Evolutionary conservation across 37 sponge, comb jelly and placozoan genomes (phyloP).

Genomic region (Eunapius fragilis): DNA sequence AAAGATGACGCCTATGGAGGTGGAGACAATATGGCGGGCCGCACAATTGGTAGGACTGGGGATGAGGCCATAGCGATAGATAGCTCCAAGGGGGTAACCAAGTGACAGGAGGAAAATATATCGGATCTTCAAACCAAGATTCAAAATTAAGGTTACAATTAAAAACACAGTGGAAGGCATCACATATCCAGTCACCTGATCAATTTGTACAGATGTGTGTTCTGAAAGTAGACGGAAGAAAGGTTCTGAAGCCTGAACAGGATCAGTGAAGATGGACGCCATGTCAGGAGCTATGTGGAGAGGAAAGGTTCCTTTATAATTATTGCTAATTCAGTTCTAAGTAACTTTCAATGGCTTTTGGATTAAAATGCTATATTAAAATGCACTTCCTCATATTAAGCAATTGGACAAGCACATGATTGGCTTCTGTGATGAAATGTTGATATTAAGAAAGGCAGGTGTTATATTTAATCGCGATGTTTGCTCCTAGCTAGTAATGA

Average conservation of each 20-base stretch:
- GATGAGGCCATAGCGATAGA: conserved; percentile 39
- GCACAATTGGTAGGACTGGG: conserved; percentile 17
- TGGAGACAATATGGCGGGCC: conserved; percentile 33
- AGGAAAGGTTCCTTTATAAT: too few species aligned
- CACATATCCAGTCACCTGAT: not conserved
- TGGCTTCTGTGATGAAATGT: too few species aligned
- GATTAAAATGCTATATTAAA: too few species aligned
- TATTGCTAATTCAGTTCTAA: too few species aligned
- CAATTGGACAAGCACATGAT: too few species aligned
- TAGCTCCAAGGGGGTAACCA: conserved; percentile 42
- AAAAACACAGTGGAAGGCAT: not conserved
- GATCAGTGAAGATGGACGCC: conserved; percentile 12
- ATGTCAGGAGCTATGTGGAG: not conserved
- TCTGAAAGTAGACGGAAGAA: not conserved
- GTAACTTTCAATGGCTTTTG: too few species aligned
- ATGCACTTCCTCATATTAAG: too few species aligned
- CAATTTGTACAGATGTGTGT: not conserved
- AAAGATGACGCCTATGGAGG: conserved; percentile 38
- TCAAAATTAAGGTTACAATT: not conserved
- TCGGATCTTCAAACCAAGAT: conserved; percentile 17
- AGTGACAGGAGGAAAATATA: conserved; percentile 56
- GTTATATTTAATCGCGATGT: too few species aligned
- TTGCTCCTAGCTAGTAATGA: too few species aligned
- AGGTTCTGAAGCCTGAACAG: not conserved
- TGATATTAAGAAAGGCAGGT: too few species aligned